phyloP scores from a whole-genome alignment of 2,888 invertebrate species.

The Aromia moschata region DNA sequence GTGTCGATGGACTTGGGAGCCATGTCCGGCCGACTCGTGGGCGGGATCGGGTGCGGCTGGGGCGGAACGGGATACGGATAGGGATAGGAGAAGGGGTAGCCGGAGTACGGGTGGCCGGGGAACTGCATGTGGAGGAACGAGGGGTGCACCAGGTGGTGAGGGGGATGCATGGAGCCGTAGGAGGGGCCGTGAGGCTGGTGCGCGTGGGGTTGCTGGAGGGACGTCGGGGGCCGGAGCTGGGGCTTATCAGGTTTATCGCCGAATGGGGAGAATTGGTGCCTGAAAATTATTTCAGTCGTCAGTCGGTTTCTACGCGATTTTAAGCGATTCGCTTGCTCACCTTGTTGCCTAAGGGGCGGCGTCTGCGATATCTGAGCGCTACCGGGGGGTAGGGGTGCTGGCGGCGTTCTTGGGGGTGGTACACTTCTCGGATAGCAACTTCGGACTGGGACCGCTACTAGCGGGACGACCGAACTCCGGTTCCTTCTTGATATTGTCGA shows the following conservation, averaged over 20 bases:
- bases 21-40: constrained; percentile 55
- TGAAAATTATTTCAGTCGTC: too few species aligned
- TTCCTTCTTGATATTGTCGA: constrained; percentile 80
- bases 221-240: constrained; percentile 65
- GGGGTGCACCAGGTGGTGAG: constrained; percentile 76
- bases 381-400: constrained; percentile 54
- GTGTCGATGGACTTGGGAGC: constrained; percentile 59
- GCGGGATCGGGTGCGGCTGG: constrained; percentile 78
- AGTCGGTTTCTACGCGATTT: too few species aligned
- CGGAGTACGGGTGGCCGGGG: constrained; percentile 74
- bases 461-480: constrained; percentile 67
- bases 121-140: constrained; percentile 72
- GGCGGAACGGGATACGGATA: constrained; percentile 80
- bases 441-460: constrained; percentile 53
- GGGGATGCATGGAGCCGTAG: constrained; percentile 73
- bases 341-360: constrained; percentile 63
- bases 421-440: constrained; percentile 54
- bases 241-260: constrained; percentile 71
- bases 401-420: constrained; percentile 56
- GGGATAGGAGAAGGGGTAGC: constrained; percentile 75
- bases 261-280: constrained; percentile 65
- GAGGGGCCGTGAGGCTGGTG: constrained; percentile 74
- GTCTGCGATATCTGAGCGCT: constrained; percentile 59
- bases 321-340: too few species aligned
- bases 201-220: constrained; percentile 71